Evolutionary conservation across 2,113 vertebrate genomes (phyloP), one percentile per base, ranked within the genome.

Genomic region (Podarcis cretensis): DNA sequence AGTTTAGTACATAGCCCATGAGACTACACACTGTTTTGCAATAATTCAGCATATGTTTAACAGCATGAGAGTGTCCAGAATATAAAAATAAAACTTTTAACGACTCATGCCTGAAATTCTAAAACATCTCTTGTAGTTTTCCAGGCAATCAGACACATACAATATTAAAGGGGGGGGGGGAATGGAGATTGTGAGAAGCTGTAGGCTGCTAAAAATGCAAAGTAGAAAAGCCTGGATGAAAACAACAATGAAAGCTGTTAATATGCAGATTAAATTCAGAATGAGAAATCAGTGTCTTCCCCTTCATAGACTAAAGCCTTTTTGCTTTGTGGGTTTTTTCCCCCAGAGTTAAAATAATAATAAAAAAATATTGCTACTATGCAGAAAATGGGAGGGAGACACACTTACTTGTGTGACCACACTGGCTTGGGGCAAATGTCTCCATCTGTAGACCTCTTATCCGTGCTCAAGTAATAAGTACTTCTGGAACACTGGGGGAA

Each of bases 171-270:
- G 59, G 74, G 69, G 59, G 74, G 69, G 57, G n/a, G 85, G 93
- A 91, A 91, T 23, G 89, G 80, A 90, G 90, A 92, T 90, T 23
- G n/a, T 84, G 69, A 89, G 89, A 90, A 92, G 83, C 79, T 93
- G 43, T 73, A 90, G 83, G 86, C 90, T 93, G 65, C 77, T 94
- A 27, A 86, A 93, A 94, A 93, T 90, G 92, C 89, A 92, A 86
- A 94, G 65, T 78, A 91, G 84, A 92, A 89, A 90, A 93, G 87
- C 10, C 23, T 32, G 69, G 90, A 90, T 91, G 86, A 68, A 87
- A 88, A 89, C 73, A 92, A 93, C 91, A 90, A 91, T 88, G 81
- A 86, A 93, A 84, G 71, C 68, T 92, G 59, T 90, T 95, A 90
- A 89, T 88, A 93, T 91, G 81, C 20, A 92, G 81, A 90, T 88